Evolutionary conservation across 37 sponge, comb jelly and placozoan genomes (phyloP), one percentile per base, ranked within the genome.

Genomic region (Oscarella lobularis): DNA sequence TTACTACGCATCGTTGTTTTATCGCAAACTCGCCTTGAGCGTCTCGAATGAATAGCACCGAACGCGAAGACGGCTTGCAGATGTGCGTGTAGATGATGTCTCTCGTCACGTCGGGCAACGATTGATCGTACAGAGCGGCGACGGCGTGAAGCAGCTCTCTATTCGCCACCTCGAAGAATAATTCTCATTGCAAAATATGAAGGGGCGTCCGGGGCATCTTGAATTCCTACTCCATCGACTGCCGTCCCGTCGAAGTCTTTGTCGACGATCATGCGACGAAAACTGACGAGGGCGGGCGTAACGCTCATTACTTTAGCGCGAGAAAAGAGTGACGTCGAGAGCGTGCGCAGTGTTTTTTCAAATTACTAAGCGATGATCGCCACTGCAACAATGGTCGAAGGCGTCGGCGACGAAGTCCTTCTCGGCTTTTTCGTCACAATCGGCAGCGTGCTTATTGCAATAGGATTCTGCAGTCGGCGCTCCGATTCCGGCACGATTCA

Each of bases 361-460:
- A n/a, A n/a, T n/a, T n/a, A n/a, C n/a, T n/a, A n/a, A n/a, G n/a
- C n/a, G n/a, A n/a, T n/a, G n/a, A n/a, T n/a, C n/a, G n/a, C n/a
- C n/a, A 14, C 31, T 4, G 86, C 41, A 31, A 76, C 76, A 29
- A 0, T 85, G 34, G 68, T 88, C 0, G 77, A 40, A 40, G 89
- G 89, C 35, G 74, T 88, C 3, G 85, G 89, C 27, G 83, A 88
- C 70, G 89, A 88, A 66, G 77, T 85, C 3, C 35, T 88, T 20
- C 30, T 79, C 14, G 71, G 29, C 4, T 48, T 48, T 9, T n/a
- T n/a, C n/a, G n/a, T n/a, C n/a, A n/a, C n/a, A n/a, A 20, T 48
- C 9, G 20, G 14, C 14, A 48, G 60, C 60, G 20, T 20, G 60
- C 60, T 48, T 27, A 27, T 9, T 48, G 31, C 71, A 4, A 20